Conservation (phyloP, 1,140 invertebrate genomes). For the Drosophila leontia region DNA sequence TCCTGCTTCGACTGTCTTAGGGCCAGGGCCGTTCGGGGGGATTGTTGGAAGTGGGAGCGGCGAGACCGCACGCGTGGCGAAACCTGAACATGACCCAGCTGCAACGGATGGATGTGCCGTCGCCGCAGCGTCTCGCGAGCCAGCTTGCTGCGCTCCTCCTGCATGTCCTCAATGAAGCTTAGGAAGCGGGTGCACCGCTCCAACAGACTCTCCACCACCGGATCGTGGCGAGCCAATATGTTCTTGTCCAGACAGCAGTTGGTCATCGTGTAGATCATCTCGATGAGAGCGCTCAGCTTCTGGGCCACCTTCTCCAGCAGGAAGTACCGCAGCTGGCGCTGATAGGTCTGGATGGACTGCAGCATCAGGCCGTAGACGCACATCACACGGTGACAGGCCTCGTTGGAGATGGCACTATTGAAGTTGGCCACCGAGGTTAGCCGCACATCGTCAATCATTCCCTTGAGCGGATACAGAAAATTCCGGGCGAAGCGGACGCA, state of each 20-base stretch:
- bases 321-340: constrained; percentile 71
- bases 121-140: constrained; percentile 41
- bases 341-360: constrained; percentile 60
- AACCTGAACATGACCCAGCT: background rate
- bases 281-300: constrained; percentile 72
- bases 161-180: constrained; percentile 72
- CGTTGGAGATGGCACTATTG: constrained; percentile 68
- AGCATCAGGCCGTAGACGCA: constrained; percentile 61
- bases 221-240: constrained; percentile 66
- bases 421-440: constrained; percentile 49
- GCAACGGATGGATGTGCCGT: background rate
- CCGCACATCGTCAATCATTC: constrained; percentile 72
- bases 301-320: constrained; percentile 76
- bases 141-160: constrained; percentile 66
- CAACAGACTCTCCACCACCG: constrained; percentile 70
- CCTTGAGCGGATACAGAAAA: constrained; percentile 71
- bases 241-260: constrained; percentile 72
- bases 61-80: too few relatives aligned
- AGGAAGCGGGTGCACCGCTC: constrained; percentile 70
- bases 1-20: background rate
- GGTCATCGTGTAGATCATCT: constrained; percentile 74
- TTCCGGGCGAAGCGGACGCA: constrained; percentile 73
- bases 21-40: background rate
- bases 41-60: too few relatives aligned
- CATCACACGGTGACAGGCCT: constrained; percentile 69